phyloP scores from a whole-genome alignment of 35 echinoderm and acorn worm species.

The Patiria miniata region DNA sequence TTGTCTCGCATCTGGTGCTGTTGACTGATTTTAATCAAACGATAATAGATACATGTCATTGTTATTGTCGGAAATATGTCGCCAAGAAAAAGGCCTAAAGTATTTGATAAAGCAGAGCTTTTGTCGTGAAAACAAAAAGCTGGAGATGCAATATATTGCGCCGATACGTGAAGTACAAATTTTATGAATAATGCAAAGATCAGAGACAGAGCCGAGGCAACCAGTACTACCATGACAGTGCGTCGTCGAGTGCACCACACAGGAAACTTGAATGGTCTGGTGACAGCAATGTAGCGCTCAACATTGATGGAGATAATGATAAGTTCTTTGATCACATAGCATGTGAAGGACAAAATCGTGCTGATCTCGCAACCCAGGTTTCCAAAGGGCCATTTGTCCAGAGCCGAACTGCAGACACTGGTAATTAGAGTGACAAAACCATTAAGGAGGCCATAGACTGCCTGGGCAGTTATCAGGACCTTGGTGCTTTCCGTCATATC shows the following conservation, averaged over 20 bases:
- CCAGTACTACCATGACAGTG: background rate
- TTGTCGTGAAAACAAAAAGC: background rate
- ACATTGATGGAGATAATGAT: background rate
- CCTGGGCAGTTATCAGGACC: background rate
- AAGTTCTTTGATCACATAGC: background rate
- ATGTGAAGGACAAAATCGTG: background rate
- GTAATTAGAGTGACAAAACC: background rate
- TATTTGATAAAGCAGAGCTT: background rate
- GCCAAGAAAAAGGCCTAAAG: background rate
- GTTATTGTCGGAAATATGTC: background rate
- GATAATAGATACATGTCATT: background rate
- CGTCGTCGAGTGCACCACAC: no score
- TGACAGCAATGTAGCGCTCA: background rate
- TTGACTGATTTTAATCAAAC: background rate
- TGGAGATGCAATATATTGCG: background rate
- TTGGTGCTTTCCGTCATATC: background rate
- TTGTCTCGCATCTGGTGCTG: background rate
- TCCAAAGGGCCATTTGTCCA: constrained; percentile 8
- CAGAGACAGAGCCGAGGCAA: background rate
- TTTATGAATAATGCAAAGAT: background rate
- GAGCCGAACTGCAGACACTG: background rate
- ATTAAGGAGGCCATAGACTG: background rate
- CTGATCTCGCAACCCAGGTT: background rate
- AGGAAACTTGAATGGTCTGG: background rate
- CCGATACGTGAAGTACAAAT: background rate